A percentile compares a stretch with the other conserved stretches of the same genome.
Evolutionary conservation across 2,797 vertebrate genomes (phyloP).

Genomic region (Brachyrhaphis roseni): DNA sequence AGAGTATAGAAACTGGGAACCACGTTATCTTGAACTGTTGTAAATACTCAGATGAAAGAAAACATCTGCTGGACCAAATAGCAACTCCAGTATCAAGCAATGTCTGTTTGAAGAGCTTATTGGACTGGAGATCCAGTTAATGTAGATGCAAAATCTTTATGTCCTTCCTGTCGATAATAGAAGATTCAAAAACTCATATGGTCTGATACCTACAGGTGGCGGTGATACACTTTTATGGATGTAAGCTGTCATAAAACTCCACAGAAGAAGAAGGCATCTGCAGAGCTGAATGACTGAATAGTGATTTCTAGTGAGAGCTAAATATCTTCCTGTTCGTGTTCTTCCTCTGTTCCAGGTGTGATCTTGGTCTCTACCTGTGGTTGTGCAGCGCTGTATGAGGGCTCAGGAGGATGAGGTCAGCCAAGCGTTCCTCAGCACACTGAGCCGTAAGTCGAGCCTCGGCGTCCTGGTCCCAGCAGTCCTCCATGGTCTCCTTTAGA

Average conservation of each 20-base stretch:
- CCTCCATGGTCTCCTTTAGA: constrained; percentile 96
- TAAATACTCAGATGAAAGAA: too few relatives aligned
- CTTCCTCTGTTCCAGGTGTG: not conserved
- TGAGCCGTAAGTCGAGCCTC: constrained; percentile 94
- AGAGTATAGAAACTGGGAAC: too few relatives aligned
- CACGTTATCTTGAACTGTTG: too few relatives aligned
- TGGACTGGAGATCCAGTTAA: not conserved
- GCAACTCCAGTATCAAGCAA: not conserved
- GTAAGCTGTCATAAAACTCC: too few relatives aligned
- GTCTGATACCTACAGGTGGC: not conserved
- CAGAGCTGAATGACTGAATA: not conserved
- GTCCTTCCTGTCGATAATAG: not conserved
- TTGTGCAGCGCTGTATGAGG: constrained; percentile 78
- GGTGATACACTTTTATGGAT: not conserved
- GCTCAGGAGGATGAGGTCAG: constrained; percentile 91
- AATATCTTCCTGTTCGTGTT: not conserved
- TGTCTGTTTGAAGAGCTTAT: not conserved
- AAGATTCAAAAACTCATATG: not conserved
- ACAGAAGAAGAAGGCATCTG: not conserved
- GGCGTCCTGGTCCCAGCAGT: constrained; percentile 97
- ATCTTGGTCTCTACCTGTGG: constrained; percentile 6
- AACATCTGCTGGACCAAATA: not conserved
- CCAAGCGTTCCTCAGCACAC: constrained; percentile 94
- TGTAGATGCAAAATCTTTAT: not conserved
- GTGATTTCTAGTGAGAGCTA: not conserved